Evolutionary conservation across 2,113 vertebrate species (phyloP), one percentile per base, ranked within the genome.

Genomic region (Zapornia atra): DNA sequence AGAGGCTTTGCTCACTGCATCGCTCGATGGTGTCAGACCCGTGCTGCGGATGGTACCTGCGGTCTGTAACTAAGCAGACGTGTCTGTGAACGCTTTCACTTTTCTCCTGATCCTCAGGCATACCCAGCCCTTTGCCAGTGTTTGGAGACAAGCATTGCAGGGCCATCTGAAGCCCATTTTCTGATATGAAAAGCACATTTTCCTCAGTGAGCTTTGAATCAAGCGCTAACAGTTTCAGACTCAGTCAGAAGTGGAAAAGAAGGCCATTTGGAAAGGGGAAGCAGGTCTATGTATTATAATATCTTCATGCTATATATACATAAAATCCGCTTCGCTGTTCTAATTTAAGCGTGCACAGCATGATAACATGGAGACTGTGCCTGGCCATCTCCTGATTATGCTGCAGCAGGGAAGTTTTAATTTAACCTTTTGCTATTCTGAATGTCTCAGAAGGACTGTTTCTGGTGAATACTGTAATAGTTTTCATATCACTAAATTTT

Each of bases 351-450:
- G 2, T 81, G 78, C 28, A 13, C 78, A 92, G 91, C 73, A 66
- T 68, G 77, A 25, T 77, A 84, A 84, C 29, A 3, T 9, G 46
- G 34, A 51, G 60, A 5, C 64, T 22, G 26, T 76, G 73, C 65
- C 88, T 68, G 82, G 72, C 63, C 63, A 77, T n/a, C 48, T 68
- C 64, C 82, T 87, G 86, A 64, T 79, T 70, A 33, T 88, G 51
- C 82, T 92, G 84, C 63, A 79, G 51, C 48, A 34, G 72, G 57
- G 85, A 94, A 70, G 63, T 54, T 93, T 88, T 77, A 82, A 85
- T 95, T 94, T 89, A 90, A 93, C 88, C 86, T 96, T 93, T 94
- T 90, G 73, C 85, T 89, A 40, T 80, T 90, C 61, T 46, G 64
- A 69, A 48, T 75, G 60, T 88, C 94, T 94, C 86, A 53, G 71